phyloP scores from a whole-genome alignment of 2,888 invertebrate species.

The Rhamphomyia laevipes region DNA sequence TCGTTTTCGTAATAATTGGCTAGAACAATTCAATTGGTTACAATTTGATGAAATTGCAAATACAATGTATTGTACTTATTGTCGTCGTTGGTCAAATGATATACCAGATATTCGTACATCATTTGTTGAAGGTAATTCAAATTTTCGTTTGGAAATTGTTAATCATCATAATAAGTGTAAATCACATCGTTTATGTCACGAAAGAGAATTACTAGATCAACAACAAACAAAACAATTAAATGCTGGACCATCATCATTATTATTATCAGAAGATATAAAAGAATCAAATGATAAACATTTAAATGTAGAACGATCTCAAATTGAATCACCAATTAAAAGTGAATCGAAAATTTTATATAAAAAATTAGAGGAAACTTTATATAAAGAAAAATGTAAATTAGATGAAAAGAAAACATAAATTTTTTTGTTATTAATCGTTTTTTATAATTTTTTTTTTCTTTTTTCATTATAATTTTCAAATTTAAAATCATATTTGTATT shows the following conservation, averaged over 20 bases:
- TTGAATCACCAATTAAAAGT: neutral
- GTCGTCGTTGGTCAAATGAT: conserved; percentile 59
- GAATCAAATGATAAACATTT: neutral
- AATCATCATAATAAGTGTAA: conserved; percentile 71
- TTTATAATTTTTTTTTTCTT: too few species aligned
- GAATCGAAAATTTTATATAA: neutral
- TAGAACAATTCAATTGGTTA: conserved; percentile 59
- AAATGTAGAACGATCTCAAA: neutral
- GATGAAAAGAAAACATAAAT: conserved; percentile 3
- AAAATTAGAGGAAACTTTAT: conserved; percentile 4
- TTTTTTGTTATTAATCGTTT: too few species aligned
- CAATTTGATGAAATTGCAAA: conserved; percentile 55
- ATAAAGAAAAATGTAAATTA: conserved; percentile 2
- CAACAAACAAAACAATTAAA: neutral
- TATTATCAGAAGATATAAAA: neutral
- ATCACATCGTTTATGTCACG: conserved; percentile 56
- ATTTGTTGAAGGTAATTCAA: conserved; percentile 65
- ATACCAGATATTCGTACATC: conserved; percentile 63
- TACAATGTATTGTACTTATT: conserved; percentile 62
- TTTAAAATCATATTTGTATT: too few species aligned
- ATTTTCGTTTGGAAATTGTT: conserved; percentile 64
- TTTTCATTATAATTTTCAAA: too few species aligned
- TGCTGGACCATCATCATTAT: conserved; percentile 7
- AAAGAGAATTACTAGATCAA: conserved; percentile 31
- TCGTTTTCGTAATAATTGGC: conserved; percentile 56